These are phyloP conservation scores for Microplitis deprimator DNA, from an alignment of 2,888 invertebrate species.

Conservation along the genomic window DNA sequence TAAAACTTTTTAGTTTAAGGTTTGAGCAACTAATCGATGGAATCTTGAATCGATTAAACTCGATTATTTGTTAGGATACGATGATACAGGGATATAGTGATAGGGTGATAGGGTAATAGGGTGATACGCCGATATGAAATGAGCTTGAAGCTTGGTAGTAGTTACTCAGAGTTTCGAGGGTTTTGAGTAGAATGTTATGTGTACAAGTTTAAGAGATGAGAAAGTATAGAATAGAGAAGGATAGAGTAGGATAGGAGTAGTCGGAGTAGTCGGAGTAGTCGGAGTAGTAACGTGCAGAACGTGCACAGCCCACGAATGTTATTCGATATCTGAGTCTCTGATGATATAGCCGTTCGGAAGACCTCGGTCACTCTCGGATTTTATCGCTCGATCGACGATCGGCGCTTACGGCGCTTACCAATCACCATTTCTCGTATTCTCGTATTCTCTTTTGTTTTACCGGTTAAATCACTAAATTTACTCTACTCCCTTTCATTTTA, in stretches of 20 bases:
- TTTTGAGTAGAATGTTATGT: no score
- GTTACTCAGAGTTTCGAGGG: no score
- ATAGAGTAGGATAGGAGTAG: background rate
- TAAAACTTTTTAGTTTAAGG: no score
- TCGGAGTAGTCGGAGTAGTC: background rate
- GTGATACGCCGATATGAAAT: no score
- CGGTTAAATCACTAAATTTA: constrained; percentile 15
- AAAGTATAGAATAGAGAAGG: no score
- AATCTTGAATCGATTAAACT: no score
- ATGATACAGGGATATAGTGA: no score
- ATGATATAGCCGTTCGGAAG: constrained; percentile 13
- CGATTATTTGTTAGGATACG: no score
- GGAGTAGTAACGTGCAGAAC: constrained; percentile 12
- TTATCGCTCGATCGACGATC: constrained; percentile 40
- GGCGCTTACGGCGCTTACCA: constrained; percentile 23
- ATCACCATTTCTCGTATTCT: constrained; percentile 14
- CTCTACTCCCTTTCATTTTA: background rate
- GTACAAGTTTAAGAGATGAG: no score
- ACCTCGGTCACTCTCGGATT: constrained; percentile 39
- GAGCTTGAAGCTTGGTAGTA: no score
- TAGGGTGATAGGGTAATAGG: no score
- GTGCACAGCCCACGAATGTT: constrained; percentile 54
- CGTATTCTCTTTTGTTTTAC: constrained; percentile 36
- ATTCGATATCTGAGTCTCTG: constrained; percentile 49
- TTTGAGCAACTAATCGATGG: no score